Percentiles rank a stretch among this genome's conserved stretches.
These are phyloP conservation scores for Microchrysa polita DNA, from an alignment of 2,888 invertebrate species.

Conservation along the genomic window DNA sequence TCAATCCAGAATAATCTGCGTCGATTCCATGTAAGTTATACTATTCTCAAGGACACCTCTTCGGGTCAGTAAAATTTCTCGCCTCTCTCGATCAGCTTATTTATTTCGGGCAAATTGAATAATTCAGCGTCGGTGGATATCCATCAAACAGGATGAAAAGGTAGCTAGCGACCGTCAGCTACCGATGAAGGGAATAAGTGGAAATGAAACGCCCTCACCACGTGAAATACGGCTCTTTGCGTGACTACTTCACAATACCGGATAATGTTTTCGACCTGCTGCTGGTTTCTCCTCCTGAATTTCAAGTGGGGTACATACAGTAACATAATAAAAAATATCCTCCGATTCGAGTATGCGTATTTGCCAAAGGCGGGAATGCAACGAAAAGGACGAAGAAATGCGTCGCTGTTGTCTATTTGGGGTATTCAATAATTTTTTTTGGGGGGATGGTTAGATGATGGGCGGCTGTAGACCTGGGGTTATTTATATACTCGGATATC, in stretches of 20 bases:
- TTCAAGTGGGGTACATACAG: neutral
- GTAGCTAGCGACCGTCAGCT: neutral
- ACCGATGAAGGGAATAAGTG: neutral
- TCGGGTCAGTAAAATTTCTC: too few species aligned
- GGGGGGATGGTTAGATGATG: neutral
- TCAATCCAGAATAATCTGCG: too few species aligned
- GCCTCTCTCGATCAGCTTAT: too few species aligned
- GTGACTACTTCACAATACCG: neutral
- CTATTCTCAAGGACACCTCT: too few species aligned
- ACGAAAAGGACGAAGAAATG: neutral
- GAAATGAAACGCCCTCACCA: neutral
- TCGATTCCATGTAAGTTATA: too few species aligned
- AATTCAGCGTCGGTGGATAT: too few species aligned
- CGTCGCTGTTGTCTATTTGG: neutral
- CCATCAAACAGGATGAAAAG: too few species aligned
- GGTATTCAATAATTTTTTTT: too few species aligned
- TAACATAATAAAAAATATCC: too few species aligned
- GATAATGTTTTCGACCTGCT: neutral
- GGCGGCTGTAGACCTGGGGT: neutral
- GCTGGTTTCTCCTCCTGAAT: neutral
- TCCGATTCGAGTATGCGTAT: neutral
- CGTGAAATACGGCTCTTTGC: neutral
- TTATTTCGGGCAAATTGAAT: too few species aligned
- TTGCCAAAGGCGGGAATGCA: neutral
- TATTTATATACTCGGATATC: neutral